Conservation (phyloP, 1,140 invertebrate species). For the Rhynchophorus ferrugineus region DNA sequence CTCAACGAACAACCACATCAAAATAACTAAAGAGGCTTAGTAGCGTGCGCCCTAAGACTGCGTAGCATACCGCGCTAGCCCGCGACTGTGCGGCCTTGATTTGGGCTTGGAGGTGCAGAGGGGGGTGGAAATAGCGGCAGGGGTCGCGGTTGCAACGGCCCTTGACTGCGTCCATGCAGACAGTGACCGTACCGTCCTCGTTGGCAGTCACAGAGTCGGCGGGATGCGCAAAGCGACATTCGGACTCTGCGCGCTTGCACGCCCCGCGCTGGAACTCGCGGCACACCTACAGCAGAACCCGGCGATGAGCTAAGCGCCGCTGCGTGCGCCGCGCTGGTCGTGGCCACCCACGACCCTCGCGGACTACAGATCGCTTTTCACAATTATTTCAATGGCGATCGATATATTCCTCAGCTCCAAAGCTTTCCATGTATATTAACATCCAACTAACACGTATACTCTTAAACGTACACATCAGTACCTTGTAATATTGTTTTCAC, state of each 20-base stretch:
- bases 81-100: conserved; percentile 93
- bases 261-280: conserved; percentile 95
- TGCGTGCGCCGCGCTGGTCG: not conserved
- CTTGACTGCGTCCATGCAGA: conserved; percentile 98
- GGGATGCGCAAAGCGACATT: conserved; percentile 97
- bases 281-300: conserved; percentile 75
- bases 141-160: conserved; percentile 91
- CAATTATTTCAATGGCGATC: conserved; percentile 6
- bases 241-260: conserved; percentile 90
- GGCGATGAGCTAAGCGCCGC: conserved; percentile 16
- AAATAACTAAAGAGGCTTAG: conserved; percentile 23
- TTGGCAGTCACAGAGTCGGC: conserved; percentile 86
- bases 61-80: conserved; percentile 88
- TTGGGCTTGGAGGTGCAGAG: conserved; percentile 97
- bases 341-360: not conserved
- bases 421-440: too few species aligned
- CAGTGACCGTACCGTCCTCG: conserved; percentile 93
- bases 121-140: conserved; percentile 96
- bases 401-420: too few species aligned
- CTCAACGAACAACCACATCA: too few species aligned
- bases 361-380: conserved; percentile 3
- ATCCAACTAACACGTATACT: too few species aligned
- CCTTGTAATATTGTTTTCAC: too few species aligned
- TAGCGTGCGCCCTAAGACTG: conserved; percentile 32
- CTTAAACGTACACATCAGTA: too few species aligned